Conservation (phyloP, 2,113 vertebrate species). For the Sitta europaea region DNA sequence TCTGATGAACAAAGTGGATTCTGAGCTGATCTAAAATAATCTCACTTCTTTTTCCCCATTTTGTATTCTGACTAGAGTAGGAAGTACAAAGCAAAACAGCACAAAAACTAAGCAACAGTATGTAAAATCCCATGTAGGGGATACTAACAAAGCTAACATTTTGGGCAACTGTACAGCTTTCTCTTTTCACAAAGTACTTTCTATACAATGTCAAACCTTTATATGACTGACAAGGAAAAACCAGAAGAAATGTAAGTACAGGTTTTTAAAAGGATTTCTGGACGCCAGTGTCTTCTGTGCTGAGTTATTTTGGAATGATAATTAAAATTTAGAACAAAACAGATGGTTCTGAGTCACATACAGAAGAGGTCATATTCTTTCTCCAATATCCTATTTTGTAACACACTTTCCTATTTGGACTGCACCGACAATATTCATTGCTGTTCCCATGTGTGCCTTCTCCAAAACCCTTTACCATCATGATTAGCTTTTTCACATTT, state of each 20-base stretch:
- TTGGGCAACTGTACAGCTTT: not conserved
- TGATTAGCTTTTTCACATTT: not conserved
- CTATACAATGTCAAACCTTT: not conserved
- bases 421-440: not conserved
- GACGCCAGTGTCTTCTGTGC: not conserved
- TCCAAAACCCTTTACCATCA: not conserved
- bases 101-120: not conserved
- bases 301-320: not conserved
- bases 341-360: constrained; percentile 40
- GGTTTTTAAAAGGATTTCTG: not conserved
- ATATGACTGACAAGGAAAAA: not conserved
- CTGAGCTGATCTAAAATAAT: not conserved
- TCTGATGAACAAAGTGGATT: not conserved
- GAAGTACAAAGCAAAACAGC: not conserved
- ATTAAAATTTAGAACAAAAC: constrained; percentile 20
- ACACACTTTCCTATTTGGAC: not conserved
- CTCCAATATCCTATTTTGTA: not conserved
- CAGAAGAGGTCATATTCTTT: constrained; percentile 10
- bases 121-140: not conserved
- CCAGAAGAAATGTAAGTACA: not conserved
- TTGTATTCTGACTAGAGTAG: not conserved
- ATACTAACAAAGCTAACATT: not conserved
- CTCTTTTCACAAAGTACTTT: not conserved
- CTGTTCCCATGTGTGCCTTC: not conserved
- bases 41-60: not conserved